Evolutionary conservation across 2,113 vertebrate species (phyloP), one percentile per base, ranked within the genome.

Genomic region (Pachycephala philippinensis): DNA sequence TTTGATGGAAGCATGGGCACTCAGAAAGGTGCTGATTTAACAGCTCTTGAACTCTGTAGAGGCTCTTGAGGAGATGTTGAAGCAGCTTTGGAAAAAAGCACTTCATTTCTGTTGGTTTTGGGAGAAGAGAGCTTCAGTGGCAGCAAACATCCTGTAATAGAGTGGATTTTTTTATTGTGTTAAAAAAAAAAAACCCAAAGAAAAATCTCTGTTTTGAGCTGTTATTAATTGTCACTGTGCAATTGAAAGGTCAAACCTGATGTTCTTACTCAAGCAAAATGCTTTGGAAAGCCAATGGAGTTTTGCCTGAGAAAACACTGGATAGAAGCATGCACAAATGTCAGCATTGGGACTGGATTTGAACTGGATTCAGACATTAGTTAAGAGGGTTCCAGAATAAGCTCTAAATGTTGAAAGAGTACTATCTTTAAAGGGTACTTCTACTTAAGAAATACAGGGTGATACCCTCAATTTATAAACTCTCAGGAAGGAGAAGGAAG

Each of bases 221-320:
- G 90, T 92, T 96, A 95, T 85, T 91, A 93, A 84, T 96, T 95
- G 88, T 95, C 80, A 88, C 83, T 89, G 82, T 87, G 88, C 83
- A 92, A 92, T 94, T 84, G 89, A 96, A 97, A 97, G 95, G 95
- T 97, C 95, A 97, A 78, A 89, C 83, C 65, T 89, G 68, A 92
- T 90, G 91, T 89, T 95, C 92, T 92, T 96, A 71, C 86, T 95
- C 15, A 81, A 89, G 83, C 68, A 81, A 80, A 97, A 52, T 56
- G 45, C 39, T 91, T 92, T 83, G 61, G 76, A 88, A 95, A 97
- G 94, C 94, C 93, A 95, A 26, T 93, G 96, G 95, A 95, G 89
- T 87, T 93, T 84, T 97, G 96, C 95, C 95, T 95, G 94, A 93
- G 89, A 97, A 96, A 96, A 97, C 84, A 93, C 80, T 95, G 95